Evolutionary conservation across 2,797 vertebrate species (phyloP), one percentile per base, ranked within the genome.

Genomic region (Neolamprologus multifasciatus): DNA sequence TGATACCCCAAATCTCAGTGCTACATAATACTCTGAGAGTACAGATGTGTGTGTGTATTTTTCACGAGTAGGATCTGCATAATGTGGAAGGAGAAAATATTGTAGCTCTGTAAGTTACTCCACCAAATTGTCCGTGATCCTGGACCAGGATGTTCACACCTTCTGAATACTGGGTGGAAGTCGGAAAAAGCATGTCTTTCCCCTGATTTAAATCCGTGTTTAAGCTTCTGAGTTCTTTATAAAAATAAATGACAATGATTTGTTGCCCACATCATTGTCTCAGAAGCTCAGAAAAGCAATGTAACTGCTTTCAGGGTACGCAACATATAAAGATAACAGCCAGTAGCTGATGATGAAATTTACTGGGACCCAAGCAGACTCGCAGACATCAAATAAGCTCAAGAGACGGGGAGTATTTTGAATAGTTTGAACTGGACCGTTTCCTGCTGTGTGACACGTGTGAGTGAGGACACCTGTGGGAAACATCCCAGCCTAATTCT

Each of bases 271-370:
- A 33, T 62, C 29, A 19, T 62, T 11, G 29, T 62, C 57, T 5
- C 57, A 62, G 57, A 62, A 62, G 57, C 57, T 38, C 4, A 38
- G 31, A 38, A 67, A 67, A 64, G 33, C 11, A 21, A 64, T 64
- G 33, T 38, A 38, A 38, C 19, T 38, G 19, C 11, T 67, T 64
- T 36, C 4, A 62, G 59, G 59, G 6, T 7, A 62, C 2, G 3
- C 31, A 12, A 12, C 31, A n/a, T 57, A 62, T 12, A 36, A 36
- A 36, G 0, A 62, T 36, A n/a, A 62, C 17, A 36, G 31, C 59
- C 31, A n/a, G 17, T 12, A 62, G 59, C 6, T 0, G 9, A 12
- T 62, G 0, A 12, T 62, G 0, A 36, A 1, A 62, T 36, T 62
- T 36, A 33, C 57, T 62, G 29, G 31, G 57, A 62, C 6, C 31